Conservation (phyloP, 2,888 invertebrate genomes). For the Apantesis nais region DNA sequence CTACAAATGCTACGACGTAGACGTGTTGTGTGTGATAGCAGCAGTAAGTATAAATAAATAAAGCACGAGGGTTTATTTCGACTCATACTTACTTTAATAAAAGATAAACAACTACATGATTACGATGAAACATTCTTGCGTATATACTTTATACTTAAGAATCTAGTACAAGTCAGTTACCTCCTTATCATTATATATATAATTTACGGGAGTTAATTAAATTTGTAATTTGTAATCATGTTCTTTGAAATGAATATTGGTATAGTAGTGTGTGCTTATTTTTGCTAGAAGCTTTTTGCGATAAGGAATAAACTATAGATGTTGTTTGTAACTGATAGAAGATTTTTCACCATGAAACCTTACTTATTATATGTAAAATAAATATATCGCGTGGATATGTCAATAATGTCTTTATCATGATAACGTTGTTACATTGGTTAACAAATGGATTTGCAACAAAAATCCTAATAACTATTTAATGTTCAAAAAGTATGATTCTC, state of each 20-base stretch:
- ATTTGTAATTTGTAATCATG: neutral
- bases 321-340: neutral
- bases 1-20: slow-evolving; percentile 15
- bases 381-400: neutral
- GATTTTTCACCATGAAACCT: too few species aligned
- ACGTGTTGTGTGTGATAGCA: slow-evolving; percentile 6
- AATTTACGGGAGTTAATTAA: slow-evolving; percentile 6
- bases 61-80: slow-evolving; percentile 12
- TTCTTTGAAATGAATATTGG: neutral
- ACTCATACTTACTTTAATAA: slow-evolving; percentile 17
- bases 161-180: neutral
- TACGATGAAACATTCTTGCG: slow-evolving; percentile 12
- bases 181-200: neutral
- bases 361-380: too few species aligned
- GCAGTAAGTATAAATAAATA: slow-evolving; percentile 1
- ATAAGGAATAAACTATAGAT: neutral
- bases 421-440: too few species aligned
- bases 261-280: neutral
- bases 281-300: neutral
- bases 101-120: slow-evolving; percentile 21
- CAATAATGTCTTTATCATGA: too few species aligned
- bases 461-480: too few species aligned
- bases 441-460: too few species aligned
- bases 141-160: slow-evolving; percentile 7
- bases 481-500: too few species aligned